phyloP scores from a whole-genome alignment of 1,140 invertebrate species.

The silkworm (Bombyx mori) region DNA sequence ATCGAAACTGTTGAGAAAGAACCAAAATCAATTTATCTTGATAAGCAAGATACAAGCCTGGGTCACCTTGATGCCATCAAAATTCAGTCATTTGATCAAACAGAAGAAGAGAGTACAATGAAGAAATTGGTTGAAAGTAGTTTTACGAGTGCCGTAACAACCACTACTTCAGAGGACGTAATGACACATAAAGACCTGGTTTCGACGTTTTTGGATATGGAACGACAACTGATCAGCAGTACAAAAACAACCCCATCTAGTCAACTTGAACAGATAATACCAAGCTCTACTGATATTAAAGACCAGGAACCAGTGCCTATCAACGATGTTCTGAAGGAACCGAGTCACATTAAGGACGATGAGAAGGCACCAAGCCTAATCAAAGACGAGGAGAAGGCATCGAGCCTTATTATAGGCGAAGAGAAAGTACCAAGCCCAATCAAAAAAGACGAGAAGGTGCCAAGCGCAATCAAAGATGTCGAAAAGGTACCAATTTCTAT shows the following conservation, averaged over 20 bases:
- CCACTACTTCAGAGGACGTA: too few relatives aligned
- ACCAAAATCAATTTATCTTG: conserved; percentile 5
- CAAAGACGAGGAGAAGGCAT: background rate
- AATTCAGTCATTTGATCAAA: conserved; percentile 1
- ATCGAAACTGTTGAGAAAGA: conserved; percentile 9
- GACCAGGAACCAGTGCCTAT: too few relatives aligned
- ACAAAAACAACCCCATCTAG: too few relatives aligned
- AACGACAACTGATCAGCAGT: too few relatives aligned
- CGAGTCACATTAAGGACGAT: too few relatives aligned
- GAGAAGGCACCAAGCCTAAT: background rate
- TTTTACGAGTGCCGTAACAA: too few relatives aligned
- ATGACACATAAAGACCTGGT: too few relatives aligned
- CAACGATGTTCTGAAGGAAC: too few relatives aligned
- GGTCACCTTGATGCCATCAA: too few relatives aligned
- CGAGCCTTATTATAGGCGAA: background rate
- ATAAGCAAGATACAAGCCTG: conserved; percentile 8
- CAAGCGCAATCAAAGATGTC: background rate
- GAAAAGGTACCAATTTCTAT: background rate
- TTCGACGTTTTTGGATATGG: too few relatives aligned
- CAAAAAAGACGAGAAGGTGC: background rate
- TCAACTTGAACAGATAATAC: too few relatives aligned
- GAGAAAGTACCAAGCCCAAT: background rate
- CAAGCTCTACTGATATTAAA: too few relatives aligned
- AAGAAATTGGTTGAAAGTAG: background rate
- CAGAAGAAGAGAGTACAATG: conserved; percentile 1